Percentiles rank a stretch among this genome's conserved stretches.
Conservation (phyloP, 2,113 vertebrate genomes). For the Vidua chalybeata region DNA sequence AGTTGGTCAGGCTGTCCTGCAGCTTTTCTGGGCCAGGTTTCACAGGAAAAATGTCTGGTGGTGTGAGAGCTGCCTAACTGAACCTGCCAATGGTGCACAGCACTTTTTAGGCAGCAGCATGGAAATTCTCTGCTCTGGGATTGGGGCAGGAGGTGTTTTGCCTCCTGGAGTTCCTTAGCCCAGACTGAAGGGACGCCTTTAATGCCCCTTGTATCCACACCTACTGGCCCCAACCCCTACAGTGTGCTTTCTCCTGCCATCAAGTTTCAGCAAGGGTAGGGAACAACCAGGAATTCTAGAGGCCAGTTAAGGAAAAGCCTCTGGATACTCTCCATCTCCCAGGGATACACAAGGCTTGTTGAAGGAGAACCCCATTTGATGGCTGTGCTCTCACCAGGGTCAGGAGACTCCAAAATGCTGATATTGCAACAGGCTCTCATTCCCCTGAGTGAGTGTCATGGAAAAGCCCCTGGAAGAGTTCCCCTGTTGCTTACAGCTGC, state of each 20-base stretch:
- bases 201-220: not conserved
- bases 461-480: not conserved
- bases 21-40: not conserved
- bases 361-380: not conserved
- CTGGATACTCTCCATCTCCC: not conserved
- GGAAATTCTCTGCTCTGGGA: not conserved
- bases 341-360: not conserved
- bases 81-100: rapidly evolving
- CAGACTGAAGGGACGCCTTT: not conserved
- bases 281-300: not conserved
- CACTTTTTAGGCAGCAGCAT: not conserved
- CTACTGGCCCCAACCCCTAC: not conserved
- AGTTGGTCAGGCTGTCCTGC: not conserved
- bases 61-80: not conserved
- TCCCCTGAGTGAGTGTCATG: not conserved
- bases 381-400: not conserved
- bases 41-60: rapidly evolving
- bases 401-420: not conserved
- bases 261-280: not conserved
- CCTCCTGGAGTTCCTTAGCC: not conserved
- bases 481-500: not conserved
- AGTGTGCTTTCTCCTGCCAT: not conserved
- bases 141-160: not conserved
- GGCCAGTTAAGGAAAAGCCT: not conserved
- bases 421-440: not conserved